These are phyloP conservation scores for Protomyctophum bolini DNA, from an alignment of 2,113 vertebrate genomes.

Conservation along the genomic window DNA sequence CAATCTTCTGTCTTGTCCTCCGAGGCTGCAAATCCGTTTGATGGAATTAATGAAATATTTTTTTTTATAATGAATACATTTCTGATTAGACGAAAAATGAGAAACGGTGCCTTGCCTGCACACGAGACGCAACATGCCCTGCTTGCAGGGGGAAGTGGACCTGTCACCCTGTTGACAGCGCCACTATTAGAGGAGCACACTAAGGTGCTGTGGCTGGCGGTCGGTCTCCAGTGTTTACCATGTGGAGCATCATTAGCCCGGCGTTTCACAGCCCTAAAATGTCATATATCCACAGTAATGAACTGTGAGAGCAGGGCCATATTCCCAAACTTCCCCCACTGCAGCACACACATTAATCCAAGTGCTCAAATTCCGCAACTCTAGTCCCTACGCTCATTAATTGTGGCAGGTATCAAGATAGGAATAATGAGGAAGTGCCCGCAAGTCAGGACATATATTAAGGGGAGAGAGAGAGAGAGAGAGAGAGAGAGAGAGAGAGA, in stretches of 20 bases:
- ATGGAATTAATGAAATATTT: too few relatives aligned
- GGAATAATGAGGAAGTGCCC: slow-evolving; percentile 83
- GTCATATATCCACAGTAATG: slow-evolving; percentile 80
- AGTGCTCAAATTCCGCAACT: slow-evolving; percentile 66
- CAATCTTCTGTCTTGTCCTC: too few relatives aligned
- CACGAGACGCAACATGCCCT: neutral
- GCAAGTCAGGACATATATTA: slow-evolving; percentile 75
- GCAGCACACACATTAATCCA: slow-evolving; percentile 78
- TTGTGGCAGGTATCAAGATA: slow-evolving; percentile 80
- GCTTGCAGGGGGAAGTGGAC: slow-evolving; percentile 42
- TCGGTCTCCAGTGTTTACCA: slow-evolving; percentile 77
- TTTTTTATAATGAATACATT: neutral
- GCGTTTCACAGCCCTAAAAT: slow-evolving; percentile 76
- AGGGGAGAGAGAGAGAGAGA: slow-evolving; percentile 52
- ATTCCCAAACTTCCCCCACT: slow-evolving; percentile 74
- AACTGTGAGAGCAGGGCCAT: slow-evolving; percentile 68
- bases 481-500: slow-evolving; percentile 39
- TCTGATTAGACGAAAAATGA: too few relatives aligned
- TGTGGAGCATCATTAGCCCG: slow-evolving; percentile 70
- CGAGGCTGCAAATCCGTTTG: neutral
- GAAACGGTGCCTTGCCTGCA: neutral
- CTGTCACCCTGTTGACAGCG: slow-evolving; percentile 60
- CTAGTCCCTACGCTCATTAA: slow-evolving; percentile 81
- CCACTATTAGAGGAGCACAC: slow-evolving; percentile 60
- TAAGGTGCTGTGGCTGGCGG: slow-evolving; percentile 65